A percentile compares a stretch with the other conserved stretches of the same genome.
phyloP scores from a whole-genome alignment of 2,113 vertebrate genomes.

The Orcinus orca region DNA sequence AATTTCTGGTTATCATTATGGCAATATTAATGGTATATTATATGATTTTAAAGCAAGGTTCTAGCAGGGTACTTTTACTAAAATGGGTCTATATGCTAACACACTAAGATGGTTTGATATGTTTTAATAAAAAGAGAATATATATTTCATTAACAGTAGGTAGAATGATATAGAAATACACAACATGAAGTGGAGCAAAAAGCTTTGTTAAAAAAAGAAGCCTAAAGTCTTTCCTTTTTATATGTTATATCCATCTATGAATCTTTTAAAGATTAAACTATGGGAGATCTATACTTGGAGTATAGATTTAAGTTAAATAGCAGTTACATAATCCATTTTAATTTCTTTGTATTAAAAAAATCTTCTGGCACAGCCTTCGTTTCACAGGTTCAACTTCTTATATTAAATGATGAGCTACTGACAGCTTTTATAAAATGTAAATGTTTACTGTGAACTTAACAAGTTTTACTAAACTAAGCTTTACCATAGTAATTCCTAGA shows the following conservation, averaged over 20 bases:
- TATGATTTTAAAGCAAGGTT: constrained; percentile 7
- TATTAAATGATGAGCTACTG: not conserved
- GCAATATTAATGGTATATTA: not conserved
- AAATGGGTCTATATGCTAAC: not conserved
- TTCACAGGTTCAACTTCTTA: not conserved
- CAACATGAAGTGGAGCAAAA: not conserved
- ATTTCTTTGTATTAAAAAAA: constrained; percentile 2
- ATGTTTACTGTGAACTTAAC: not conserved
- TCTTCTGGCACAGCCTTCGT: not conserved
- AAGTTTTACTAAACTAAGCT: not conserved
- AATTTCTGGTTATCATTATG: not conserved
- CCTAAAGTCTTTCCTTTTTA: not conserved
- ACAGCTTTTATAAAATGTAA: not conserved
- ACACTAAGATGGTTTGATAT: not conserved
- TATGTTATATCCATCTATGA: not conserved
- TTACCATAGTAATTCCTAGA: not conserved
- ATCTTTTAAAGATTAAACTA: not conserved
- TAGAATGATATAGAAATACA: not conserved
- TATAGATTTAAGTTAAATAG: not conserved
- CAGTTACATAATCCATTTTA: not conserved
- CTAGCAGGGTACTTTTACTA: not conserved
- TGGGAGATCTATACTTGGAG: not conserved
- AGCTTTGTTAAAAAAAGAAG: not conserved
- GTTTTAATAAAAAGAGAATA: not conserved
- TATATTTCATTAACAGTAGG: not conserved